A percentile compares a stretch with the other conserved stretches of the same genome.
Evolutionary conservation across 2,797 vertebrate genomes (phyloP).

Genomic region (Peromyscus attwateri): DNA sequence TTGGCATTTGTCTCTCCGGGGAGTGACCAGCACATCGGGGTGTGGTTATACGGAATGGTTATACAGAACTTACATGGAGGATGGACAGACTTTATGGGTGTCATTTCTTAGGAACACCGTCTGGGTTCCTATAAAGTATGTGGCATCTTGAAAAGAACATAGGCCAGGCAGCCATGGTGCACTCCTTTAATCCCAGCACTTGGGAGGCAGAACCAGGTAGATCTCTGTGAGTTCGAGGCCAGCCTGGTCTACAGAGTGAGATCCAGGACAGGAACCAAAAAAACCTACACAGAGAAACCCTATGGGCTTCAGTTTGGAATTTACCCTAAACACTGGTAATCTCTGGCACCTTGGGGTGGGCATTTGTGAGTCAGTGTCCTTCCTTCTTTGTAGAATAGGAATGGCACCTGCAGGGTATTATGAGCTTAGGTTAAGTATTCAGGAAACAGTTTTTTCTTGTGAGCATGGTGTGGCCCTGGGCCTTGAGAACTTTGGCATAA

Average conservation of each 20-base stretch:
- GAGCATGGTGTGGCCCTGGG: neutral
- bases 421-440: neutral
- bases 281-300: too few species aligned
- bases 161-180: neutral
- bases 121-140: neutral
- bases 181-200: neutral
- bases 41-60: neutral
- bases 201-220: neutral
- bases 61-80: neutral
- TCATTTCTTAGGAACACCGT: neutral
- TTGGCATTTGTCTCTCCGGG: neutral
- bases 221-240: too few species aligned
- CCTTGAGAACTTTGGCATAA: neutral
- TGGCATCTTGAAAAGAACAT: neutral
- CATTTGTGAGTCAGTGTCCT: neutral
- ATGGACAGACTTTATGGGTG: neutral
- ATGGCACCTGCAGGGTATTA: slow-evolving; percentile 1
- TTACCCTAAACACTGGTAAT: neutral
- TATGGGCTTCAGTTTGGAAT: neutral
- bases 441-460: neutral
- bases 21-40: neutral
- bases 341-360: neutral
- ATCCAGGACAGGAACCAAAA: too few species aligned
- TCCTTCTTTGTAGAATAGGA: neutral
- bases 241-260: too few species aligned